Evolutionary conservation across 2,888 invertebrate species (phyloP).

Genomic region (Protonemura montana): DNA sequence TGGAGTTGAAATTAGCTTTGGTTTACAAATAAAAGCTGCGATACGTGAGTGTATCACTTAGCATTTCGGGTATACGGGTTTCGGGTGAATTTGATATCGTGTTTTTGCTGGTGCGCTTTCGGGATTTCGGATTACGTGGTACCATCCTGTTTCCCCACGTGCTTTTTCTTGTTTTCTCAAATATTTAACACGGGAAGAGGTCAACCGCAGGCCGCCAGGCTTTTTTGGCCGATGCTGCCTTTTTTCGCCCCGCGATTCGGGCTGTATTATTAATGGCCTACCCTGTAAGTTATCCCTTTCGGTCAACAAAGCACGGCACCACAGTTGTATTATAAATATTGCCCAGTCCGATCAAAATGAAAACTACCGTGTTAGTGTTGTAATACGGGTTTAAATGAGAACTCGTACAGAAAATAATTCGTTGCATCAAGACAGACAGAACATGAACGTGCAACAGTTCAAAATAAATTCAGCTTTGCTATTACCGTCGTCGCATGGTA

Average conservation of each 20-base stretch:
- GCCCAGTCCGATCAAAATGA: neutral
- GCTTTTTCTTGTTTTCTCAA: neutral
- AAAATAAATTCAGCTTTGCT: neutral
- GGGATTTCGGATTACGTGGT: neutral
- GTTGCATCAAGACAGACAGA: neutral
- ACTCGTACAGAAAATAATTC: neutral
- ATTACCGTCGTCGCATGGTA: neutral
- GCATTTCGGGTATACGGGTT: neutral
- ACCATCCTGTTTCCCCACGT: neutral
- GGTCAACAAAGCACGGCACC: neutral
- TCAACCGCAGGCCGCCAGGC: neutral
- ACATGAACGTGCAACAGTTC: neutral
- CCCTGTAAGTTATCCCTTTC: neutral
- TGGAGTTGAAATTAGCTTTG: neutral
- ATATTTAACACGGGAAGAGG: neutral
- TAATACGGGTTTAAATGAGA: neutral
- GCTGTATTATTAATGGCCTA: neutral
- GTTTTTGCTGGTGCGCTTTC: neutral
- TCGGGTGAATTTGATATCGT: neutral
- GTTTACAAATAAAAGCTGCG: neutral
- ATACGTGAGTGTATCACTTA: neutral
- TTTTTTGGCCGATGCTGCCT: neutral
- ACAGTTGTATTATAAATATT: neutral
- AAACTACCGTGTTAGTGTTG: neutral
- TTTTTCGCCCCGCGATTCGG: neutral